A percentile compares a stretch with the other conserved stretches of the same genome.
These are phyloP conservation scores for Geranospiza caerulescens DNA, from an alignment of 2,797 vertebrate species.

Conservation along the genomic window DNA sequence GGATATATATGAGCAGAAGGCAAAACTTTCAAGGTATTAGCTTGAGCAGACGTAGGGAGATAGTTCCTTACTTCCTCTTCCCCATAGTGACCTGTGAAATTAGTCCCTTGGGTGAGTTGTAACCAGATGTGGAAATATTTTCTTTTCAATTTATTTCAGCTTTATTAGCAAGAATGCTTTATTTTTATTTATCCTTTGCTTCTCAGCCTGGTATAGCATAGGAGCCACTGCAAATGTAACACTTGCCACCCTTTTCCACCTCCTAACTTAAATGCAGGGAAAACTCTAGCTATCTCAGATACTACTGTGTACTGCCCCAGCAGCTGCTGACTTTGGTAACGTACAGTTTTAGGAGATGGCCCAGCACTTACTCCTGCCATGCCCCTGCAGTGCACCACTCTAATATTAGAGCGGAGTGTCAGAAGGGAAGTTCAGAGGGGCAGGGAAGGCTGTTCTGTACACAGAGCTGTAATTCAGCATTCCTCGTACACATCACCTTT, in stretches of 20 bases:
- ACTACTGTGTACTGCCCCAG: neutral
- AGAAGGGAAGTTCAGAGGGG: neutral
- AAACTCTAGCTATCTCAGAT: rapidly evolving
- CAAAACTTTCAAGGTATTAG: neutral
- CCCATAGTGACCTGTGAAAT: neutral
- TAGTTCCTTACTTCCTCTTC: neutral
- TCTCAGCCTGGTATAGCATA: neutral
- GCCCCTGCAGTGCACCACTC: no score
- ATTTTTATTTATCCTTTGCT: neutral
- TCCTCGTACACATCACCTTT: rapidly evolving
- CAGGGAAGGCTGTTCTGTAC: neutral
- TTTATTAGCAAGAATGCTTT: neutral
- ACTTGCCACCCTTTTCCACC: neutral
- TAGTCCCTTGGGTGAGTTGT: neutral
- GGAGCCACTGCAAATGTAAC: neutral
- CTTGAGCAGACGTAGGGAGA: neutral
- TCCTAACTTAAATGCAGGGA: neutral
- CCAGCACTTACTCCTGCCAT: neutral
- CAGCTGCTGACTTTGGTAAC: neutral
- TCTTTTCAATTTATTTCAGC: neutral
- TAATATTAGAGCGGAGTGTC: rapidly evolving
- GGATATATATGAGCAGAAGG: neutral
- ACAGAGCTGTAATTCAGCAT: rapidly evolving
- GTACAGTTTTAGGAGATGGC: neutral
- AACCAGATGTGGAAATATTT: neutral